Percentiles rank a stretch among this genome's conserved stretches.
Conservation (phyloP, 2,888 invertebrate genomes). For the Lumbricus terrestris region DNA sequence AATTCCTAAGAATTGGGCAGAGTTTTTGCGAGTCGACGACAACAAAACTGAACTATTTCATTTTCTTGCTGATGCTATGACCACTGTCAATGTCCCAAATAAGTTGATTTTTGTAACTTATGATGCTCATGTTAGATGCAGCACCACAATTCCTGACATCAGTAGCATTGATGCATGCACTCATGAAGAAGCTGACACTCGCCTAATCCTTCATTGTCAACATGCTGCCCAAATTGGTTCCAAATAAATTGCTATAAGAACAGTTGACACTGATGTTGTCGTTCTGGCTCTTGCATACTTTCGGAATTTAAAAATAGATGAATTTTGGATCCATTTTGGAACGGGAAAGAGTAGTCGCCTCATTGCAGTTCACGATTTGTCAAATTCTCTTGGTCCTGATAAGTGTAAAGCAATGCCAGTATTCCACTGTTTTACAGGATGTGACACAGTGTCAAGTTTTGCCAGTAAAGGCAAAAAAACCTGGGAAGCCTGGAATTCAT, state of each 20-base stretch:
- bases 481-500: background rate
- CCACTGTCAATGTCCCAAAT: background rate
- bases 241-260: slow-evolving; percentile 5
- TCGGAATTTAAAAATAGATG: background rate
- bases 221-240: background rate
- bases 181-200: no score
- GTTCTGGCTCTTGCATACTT: slow-evolving; percentile 1
- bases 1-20: slow-evolving; percentile 10
- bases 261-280: slow-evolving; percentile 17
- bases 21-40: background rate
- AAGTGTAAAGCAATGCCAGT: background rate
- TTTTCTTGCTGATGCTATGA: background rate
- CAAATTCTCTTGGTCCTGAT: background rate
- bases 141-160: background rate
- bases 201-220: background rate
- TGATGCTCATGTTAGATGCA: background rate
- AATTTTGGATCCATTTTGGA: slow-evolving; percentile 14
- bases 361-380: background rate
- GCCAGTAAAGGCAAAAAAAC: slow-evolving; percentile 7
- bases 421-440: background rate
- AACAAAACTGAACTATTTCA: slow-evolving; percentile 12
- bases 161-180: background rate
- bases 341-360: background rate
- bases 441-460: slow-evolving; percentile 17
- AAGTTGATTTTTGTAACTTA: no score